Evolutionary conservation across 2,113 vertebrate genomes (phyloP).

Genomic region (Psettodes erumei): DNA sequence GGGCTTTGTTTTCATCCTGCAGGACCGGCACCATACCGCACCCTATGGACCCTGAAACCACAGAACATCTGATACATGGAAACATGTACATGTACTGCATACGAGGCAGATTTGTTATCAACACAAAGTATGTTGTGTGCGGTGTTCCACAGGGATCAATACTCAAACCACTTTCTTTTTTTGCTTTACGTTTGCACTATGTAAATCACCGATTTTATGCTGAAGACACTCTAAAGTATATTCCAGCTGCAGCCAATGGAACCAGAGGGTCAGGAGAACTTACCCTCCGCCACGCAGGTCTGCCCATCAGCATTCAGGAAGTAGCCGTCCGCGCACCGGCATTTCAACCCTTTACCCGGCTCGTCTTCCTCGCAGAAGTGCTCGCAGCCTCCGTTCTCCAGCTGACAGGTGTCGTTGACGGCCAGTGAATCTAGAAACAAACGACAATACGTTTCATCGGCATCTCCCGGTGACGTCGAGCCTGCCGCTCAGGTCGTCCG

Average conservation of each 20-base stretch:
- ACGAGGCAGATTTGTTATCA: background rate
- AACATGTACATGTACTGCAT: too few relatives aligned
- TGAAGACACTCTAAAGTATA: background rate
- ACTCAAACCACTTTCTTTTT: background rate
- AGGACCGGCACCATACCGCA: conserved; percentile 91
- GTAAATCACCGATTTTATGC: background rate
- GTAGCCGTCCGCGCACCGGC: conserved; percentile 81
- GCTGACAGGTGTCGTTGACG: conserved; percentile 61
- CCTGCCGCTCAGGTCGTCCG: too few relatives aligned
- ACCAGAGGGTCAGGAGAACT: background rate
- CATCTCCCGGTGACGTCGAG: too few relatives aligned
- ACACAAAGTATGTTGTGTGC: too few relatives aligned
- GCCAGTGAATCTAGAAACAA: conserved; percentile 52
- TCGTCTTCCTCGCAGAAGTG: conserved; percentile 79
- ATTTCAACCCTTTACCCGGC: conserved; percentile 29
- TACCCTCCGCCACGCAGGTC: conserved; percentile 70
- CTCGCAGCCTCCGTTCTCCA: conserved; percentile 81
- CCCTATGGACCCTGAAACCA: conserved; percentile 83
- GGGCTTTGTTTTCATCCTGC: conserved; percentile 7
- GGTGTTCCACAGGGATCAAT: conserved; percentile 7
- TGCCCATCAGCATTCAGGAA: conserved; percentile 53
- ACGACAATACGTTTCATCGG: too few relatives aligned
- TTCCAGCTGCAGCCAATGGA: too few relatives aligned
- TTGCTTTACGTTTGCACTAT: background rate
- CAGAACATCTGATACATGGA: background rate